These are phyloP conservation scores for Peromyscus aztecus DNA, from an alignment of 2,797 vertebrate species.

Conservation along the genomic window DNA sequence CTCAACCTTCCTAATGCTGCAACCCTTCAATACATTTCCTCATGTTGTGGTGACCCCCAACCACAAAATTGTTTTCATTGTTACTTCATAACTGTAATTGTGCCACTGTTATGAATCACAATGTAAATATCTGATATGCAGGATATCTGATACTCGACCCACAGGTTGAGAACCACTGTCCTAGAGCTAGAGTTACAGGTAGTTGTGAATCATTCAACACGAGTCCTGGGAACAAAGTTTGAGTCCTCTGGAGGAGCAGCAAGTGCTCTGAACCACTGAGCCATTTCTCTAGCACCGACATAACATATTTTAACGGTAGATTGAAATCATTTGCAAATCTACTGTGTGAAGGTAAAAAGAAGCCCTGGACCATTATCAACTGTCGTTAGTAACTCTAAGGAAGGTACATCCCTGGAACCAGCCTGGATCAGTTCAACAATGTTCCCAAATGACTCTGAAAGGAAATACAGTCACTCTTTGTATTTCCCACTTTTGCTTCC, in stretches of 20 bases:
- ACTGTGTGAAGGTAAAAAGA: background rate
- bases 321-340: constrained; percentile 9
- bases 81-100: background rate
- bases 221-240: background rate
- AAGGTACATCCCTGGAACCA: background rate
- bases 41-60: background rate
- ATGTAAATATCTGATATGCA: background rate
- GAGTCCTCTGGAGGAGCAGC: background rate
- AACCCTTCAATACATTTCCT: background rate
- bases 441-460: background rate
- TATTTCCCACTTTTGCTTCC: background rate
- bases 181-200: background rate
- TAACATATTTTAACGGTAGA: background rate
- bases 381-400: background rate
- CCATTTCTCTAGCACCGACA: background rate
- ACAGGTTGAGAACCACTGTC: background rate
- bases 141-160: background rate
- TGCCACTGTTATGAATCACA: background rate
- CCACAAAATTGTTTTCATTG: background rate
- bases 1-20: background rate
- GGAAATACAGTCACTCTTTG: background rate
- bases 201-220: background rate
- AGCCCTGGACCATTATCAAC: background rate
- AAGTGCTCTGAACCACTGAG: background rate
- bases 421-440: background rate